phyloP scores from a whole-genome alignment of 2,888 invertebrate genomes.

The Sarcophaga caerulescens region DNA sequence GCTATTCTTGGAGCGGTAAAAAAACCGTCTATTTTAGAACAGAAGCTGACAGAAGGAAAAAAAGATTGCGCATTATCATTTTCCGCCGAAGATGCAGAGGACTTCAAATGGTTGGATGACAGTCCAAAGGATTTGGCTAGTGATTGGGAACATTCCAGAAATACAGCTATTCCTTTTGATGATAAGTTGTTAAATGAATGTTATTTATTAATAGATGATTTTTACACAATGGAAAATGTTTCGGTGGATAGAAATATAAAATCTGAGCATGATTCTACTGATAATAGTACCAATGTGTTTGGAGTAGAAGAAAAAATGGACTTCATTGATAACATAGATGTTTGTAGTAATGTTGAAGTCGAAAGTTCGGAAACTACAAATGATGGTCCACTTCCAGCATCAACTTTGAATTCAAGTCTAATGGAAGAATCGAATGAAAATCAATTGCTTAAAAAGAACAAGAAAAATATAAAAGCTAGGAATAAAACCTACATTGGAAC shows the following conservation, averaged over 20 bases:
- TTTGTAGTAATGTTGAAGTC: conserved; percentile 79
- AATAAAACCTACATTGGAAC: conserved; percentile 75
- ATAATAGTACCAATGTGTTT: conserved; percentile 48
- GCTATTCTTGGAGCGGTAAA: conserved; percentile 82
- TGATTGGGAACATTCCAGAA: conserved; percentile 83
- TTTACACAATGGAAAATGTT: background rate
- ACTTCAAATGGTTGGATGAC: conserved; percentile 75
- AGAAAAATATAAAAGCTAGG: conserved; percentile 73
- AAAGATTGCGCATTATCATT: conserved; percentile 75
- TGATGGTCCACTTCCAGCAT: conserved; percentile 73
- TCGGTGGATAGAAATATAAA: conserved; percentile 69
- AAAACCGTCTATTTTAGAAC: conserved; percentile 87
- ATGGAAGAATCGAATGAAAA: conserved; percentile 50
- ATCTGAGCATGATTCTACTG: conserved; percentile 67
- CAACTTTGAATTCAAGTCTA: conserved; percentile 47
- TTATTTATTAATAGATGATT: conserved; percentile 60
- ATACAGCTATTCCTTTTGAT: conserved; percentile 82
- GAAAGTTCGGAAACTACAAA: conserved; percentile 76
- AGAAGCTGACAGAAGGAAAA: conserved; percentile 85
- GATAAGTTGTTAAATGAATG: conserved; percentile 73
- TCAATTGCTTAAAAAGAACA: conserved; percentile 69
- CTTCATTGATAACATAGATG: conserved; percentile 77
- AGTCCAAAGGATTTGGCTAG: conserved; percentile 77
- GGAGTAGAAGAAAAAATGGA: conserved; percentile 75
- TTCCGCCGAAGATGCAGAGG: conserved; percentile 76